Percentiles rank a stretch among this genome's conserved stretches.
phyloP scores from a whole-genome alignment of 1,140 invertebrate species.

The Oreohelix idahoensis region DNA sequence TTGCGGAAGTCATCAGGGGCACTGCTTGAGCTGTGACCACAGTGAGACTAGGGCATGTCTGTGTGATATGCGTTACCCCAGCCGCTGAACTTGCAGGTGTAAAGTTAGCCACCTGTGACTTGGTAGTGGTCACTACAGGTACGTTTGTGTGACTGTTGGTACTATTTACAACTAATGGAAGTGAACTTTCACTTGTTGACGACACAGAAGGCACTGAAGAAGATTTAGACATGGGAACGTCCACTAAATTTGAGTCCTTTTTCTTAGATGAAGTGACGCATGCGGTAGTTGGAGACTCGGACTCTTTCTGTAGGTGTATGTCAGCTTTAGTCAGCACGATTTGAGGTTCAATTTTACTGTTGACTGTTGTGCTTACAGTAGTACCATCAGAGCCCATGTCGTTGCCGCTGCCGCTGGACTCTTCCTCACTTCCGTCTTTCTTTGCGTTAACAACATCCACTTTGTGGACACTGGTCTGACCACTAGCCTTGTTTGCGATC shows the following conservation, averaged over 20 bases:
- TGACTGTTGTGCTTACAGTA: not conserved
- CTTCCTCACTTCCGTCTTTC: not conserved
- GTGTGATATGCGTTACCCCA: constrained; percentile 41
- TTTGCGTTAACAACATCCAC: not conserved
- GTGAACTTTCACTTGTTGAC: not conserved
- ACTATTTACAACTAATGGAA: not conserved
- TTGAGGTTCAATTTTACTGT: not conserved
- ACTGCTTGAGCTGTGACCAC: constrained; percentile 38
- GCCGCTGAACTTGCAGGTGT: constrained; percentile 47
- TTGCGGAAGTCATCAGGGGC: constrained; percentile 29
- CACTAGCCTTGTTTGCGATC: constrained; percentile 40
- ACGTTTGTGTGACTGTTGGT: not conserved
- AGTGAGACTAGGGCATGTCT: constrained; percentile 19
- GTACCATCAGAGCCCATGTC: not conserved
- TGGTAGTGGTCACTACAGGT: constrained; percentile 32
- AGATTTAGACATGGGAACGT: not conserved
- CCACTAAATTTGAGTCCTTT: not conserved
- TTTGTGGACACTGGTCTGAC: not conserved
- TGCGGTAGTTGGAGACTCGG: not conserved
- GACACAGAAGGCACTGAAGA: not conserved
- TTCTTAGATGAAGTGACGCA: not conserved
- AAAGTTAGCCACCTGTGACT: constrained; percentile 52
- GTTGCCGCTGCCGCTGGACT: not conserved
- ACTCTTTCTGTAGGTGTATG: not conserved
- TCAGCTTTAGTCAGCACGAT: not conserved